Evolutionary conservation across 2,797 vertebrate genomes (phyloP).

Genomic region (Enteromius treurensis): DNA sequence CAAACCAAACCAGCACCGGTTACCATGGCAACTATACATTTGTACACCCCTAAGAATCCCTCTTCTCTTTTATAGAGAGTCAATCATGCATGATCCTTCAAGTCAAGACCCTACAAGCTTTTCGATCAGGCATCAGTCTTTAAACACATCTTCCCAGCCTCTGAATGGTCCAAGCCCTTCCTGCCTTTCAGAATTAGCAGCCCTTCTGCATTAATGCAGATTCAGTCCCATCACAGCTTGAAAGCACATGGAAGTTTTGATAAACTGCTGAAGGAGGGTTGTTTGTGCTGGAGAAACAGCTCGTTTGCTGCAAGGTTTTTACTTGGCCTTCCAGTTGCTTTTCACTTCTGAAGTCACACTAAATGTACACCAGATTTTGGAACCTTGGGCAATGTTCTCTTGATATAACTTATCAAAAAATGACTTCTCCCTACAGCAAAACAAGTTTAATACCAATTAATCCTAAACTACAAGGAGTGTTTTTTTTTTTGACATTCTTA

Average conservation of each 20-base stretch:
- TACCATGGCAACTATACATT: constrained; percentile 72
- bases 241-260: background rate
- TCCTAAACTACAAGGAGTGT: constrained; percentile 66
- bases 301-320: constrained; percentile 61
- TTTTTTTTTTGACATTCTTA: no score
- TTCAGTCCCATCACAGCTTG: constrained; percentile 7
- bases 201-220: constrained; percentile 13
- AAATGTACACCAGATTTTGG: constrained; percentile 65
- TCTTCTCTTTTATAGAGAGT: constrained; percentile 10
- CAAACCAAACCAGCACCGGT: constrained; percentile 63
- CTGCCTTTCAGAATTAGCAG: constrained; percentile 28
- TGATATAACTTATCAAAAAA: constrained; percentile 66
- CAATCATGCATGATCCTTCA: constrained; percentile 45
- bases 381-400: constrained; percentile 67
- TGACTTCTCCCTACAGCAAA: constrained; percentile 72
- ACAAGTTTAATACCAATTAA: constrained; percentile 71
- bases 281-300: constrained; percentile 62
- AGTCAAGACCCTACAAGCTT: constrained; percentile 33
- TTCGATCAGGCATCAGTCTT: constrained; percentile 37
- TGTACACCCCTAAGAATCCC: constrained; percentile 52
- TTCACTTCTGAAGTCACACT: constrained; percentile 58
- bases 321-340: constrained; percentile 65
- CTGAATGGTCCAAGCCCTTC: constrained; percentile 17
- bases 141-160: constrained; percentile 34
- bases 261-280: constrained; percentile 6